Percentiles rank a stretch among this genome's conserved stretches.
Conservation (phyloP, 2,113 vertebrate species). For the Neolamprologus sp. region DNA sequence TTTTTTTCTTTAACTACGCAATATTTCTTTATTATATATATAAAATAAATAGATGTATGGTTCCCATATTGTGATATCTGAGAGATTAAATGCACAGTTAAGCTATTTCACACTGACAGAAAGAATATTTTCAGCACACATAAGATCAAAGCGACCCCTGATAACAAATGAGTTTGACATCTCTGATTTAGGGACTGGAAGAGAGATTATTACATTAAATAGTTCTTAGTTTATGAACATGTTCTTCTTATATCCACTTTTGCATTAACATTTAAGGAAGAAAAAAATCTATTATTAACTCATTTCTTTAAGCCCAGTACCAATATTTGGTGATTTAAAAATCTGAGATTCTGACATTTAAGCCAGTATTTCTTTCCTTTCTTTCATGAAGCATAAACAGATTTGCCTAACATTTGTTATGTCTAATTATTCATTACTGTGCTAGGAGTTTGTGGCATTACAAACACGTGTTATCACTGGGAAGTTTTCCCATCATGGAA, state of each 20-base stretch:
- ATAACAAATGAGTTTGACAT: background rate
- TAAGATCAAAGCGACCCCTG: background rate
- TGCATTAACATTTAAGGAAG: background rate
- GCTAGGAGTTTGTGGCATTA: background rate
- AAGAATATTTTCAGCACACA: background rate
- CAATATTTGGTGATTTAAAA: background rate
- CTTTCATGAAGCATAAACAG: background rate
- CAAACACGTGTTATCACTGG: background rate
- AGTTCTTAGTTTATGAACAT: background rate
- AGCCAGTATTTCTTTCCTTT: background rate
- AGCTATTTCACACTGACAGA: background rate
- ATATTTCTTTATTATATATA: background rate
- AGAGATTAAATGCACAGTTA: background rate
- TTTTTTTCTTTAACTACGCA: background rate
- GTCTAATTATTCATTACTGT: background rate
- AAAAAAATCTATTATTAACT: accelerated
- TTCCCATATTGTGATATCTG: background rate
- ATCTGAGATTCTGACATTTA: background rate
- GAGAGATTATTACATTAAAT: background rate
- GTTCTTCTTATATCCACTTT: background rate
- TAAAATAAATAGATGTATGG: background rate
- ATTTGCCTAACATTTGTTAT: background rate
- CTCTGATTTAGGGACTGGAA: background rate
- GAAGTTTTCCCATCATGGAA: background rate
- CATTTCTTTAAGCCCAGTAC: background rate